Conservation (phyloP, 2,797 vertebrate genomes). For the Carapus acus region DNA sequence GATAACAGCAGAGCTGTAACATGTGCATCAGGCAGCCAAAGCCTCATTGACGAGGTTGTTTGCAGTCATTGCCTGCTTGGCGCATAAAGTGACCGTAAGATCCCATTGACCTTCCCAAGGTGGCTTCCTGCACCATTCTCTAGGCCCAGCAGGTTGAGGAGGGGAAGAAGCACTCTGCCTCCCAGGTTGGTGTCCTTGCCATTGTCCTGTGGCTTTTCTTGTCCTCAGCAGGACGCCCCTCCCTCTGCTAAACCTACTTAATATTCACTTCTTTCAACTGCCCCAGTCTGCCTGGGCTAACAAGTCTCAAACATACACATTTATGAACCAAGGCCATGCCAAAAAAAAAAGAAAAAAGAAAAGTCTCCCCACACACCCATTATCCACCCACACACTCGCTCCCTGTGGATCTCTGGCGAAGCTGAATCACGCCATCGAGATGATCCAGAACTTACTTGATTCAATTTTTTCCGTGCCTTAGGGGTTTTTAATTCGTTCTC, state of each 20-base stretch:
- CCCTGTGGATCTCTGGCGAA: no score
- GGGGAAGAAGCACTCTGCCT: constrained; percentile 55
- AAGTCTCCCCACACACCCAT: no score
- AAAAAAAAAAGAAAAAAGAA: no score
- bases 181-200: constrained; percentile 51
- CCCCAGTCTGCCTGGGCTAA: constrained; percentile 42
- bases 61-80: constrained; percentile 1
- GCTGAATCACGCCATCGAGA: no score
- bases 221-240: constrained; percentile 48
- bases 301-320: constrained; percentile 32
- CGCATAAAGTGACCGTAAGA: no score
- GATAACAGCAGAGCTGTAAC: constrained; percentile 12
- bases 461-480: no score
- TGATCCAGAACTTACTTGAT: constrained; percentile 29
- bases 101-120: constrained; percentile 49
- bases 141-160: constrained; percentile 62
- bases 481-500: constrained; percentile 8
- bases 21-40: constrained; percentile 10
- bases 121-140: constrained; percentile 62
- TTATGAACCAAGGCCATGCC: no score
- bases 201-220: constrained; percentile 63
- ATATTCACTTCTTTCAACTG: constrained; percentile 59
- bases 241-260: constrained; percentile 58
- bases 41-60: constrained; percentile 18
- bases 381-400: no score